A percentile compares a stretch with the other conserved stretches of the same genome.
phyloP scores from a whole-genome alignment of 2,797 vertebrate genomes.

The Sandelia bainsii region DNA sequence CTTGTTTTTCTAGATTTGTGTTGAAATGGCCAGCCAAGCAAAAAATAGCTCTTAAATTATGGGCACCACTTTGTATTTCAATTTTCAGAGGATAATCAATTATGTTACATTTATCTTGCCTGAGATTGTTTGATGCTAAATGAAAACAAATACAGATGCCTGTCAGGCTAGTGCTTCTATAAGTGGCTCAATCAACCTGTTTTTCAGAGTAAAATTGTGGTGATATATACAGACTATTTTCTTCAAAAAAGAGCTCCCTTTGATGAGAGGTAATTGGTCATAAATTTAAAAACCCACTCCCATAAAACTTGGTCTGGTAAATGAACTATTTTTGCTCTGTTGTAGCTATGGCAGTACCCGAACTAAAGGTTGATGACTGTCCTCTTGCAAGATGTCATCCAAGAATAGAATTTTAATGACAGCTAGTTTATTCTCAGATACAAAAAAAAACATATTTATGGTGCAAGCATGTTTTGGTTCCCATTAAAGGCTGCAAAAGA shows the following conservation, averaged over 20 bases:
- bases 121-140: constrained; percentile 64
- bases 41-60: constrained; percentile 79
- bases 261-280: constrained; percentile 64
- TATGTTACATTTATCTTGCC: constrained; percentile 76
- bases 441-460: constrained; percentile 9
- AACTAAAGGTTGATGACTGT: constrained; percentile 35
- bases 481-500: not conserved
- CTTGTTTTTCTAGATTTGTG: constrained; percentile 64
- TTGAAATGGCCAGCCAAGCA: constrained; percentile 55
- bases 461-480: not conserved
- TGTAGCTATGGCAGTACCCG: not conserved
- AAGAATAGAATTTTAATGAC: constrained; percentile 55
- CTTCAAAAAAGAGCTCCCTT: constrained; percentile 52
- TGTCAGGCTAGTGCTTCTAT: constrained; percentile 52
- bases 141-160: constrained; percentile 69
- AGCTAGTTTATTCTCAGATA: constrained; percentile 21
- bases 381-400: constrained; percentile 25
- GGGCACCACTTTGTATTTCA: constrained; percentile 79
- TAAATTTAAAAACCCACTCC: constrained; percentile 53
- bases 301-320: constrained; percentile 47
- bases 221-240: constrained; percentile 62
- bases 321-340: constrained; percentile 60
- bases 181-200: constrained; percentile 72
- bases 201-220: constrained; percentile 59
- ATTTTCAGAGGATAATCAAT: constrained; percentile 80